A percentile compares a stretch with the other conserved stretches of the same genome.
Evolutionary conservation across 2,113 vertebrate species (phyloP).

Genomic region (Nycticryphes semicollaris): DNA sequence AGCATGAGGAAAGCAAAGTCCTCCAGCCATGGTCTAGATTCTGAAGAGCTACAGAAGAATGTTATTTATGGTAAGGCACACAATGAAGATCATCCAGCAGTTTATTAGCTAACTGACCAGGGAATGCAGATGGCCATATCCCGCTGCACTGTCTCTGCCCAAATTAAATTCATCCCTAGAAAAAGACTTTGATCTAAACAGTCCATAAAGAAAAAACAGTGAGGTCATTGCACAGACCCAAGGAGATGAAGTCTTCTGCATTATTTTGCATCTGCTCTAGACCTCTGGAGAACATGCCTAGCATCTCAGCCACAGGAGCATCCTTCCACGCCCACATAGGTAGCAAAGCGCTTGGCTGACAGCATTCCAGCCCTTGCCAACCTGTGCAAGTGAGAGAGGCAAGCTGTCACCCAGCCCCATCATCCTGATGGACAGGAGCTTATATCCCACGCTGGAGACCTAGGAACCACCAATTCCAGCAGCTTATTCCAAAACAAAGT

Average conservation of each 20-base stretch:
- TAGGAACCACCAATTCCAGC: slow-evolving; percentile 32
- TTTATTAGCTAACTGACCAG: not conserved
- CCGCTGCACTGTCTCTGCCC: not conserved
- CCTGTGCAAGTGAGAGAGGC: not conserved
- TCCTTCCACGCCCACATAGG: not conserved
- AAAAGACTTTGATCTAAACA: not conserved
- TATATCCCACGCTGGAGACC: not conserved
- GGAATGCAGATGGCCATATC: not conserved
- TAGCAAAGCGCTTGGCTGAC: not conserved
- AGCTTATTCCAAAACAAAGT: slow-evolving; percentile 57
- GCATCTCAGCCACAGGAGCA: not conserved
- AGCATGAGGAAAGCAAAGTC: not conserved
- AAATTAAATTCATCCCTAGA: not conserved
- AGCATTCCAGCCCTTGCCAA: not conserved
- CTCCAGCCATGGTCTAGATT: not conserved
- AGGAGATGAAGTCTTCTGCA: not conserved
- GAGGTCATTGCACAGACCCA: not conserved
- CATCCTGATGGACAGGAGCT: slow-evolving; percentile 53
- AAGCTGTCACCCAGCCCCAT: slow-evolving; percentile 39
- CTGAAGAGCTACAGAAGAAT: not conserved
- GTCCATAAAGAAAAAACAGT: not conserved
- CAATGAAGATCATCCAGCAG: not conserved
- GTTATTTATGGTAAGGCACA: not conserved
- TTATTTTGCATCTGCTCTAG: not conserved
- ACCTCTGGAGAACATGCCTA: not conserved